phyloP scores from a whole-genome alignment of 2,797 vertebrate species.

The Clarias platycephalus region DNA sequence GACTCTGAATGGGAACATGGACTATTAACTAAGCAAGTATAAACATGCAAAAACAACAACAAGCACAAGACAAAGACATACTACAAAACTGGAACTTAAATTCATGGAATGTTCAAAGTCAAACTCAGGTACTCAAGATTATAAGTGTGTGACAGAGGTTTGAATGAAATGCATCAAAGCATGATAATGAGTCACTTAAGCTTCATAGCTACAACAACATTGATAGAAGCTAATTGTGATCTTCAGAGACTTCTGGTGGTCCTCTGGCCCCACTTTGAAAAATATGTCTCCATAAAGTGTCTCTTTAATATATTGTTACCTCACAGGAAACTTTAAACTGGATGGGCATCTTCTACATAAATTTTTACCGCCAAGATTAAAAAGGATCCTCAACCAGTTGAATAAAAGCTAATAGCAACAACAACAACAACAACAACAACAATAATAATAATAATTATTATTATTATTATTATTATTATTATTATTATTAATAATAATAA shows the following conservation, averaged over 20 bases:
- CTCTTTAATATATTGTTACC: background rate
- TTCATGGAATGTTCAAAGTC: too few relatives aligned
- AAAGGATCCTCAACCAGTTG: background rate
- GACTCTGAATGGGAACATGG: too few relatives aligned
- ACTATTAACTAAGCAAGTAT: too few relatives aligned
- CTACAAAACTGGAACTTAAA: too few relatives aligned
- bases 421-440: background rate
- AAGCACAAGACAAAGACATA: too few relatives aligned
- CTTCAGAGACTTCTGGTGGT: background rate
- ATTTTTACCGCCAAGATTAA: background rate
- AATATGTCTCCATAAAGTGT: background rate
- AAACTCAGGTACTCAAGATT: too few relatives aligned
- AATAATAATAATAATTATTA: too few relatives aligned
- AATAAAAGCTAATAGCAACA: background rate
- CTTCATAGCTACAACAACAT: background rate
- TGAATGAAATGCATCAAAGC: background rate
- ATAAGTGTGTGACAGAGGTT: background rate
- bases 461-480: too few relatives aligned
- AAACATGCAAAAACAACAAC: too few relatives aligned
- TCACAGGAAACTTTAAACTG: background rate
- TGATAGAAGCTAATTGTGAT: background rate
- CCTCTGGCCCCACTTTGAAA: background rate
- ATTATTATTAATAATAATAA: too few relatives aligned
- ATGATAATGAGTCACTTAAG: background rate
- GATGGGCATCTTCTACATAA: background rate